Evolutionary conservation across 1,140 invertebrate species (phyloP).

Genomic region (Cephus cinctus): DNA sequence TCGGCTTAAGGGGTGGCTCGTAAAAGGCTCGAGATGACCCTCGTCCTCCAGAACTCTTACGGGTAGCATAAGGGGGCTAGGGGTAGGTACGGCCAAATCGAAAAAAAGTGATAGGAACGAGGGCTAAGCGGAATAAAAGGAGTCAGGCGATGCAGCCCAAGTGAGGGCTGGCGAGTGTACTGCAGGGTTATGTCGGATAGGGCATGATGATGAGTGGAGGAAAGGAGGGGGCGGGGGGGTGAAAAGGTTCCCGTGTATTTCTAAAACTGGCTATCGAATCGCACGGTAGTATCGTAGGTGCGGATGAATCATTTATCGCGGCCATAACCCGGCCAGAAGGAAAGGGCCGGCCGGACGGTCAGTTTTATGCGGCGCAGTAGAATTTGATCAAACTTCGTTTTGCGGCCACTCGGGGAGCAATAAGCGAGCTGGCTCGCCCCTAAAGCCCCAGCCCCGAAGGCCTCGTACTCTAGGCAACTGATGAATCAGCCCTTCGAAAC

Average conservation of each 20-base stretch:
- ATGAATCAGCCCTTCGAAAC: slow-evolving; percentile 30
- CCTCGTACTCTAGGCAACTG: slow-evolving; percentile 31
- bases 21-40: no score
- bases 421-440: slow-evolving; percentile 44
- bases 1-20: no score
- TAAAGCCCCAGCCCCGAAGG: slow-evolving; percentile 46
- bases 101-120: no score
- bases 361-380: slow-evolving; percentile 56
- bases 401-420: slow-evolving; percentile 57
- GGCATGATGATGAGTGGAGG: slow-evolving; percentile 1
- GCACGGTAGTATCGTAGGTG: slow-evolving; percentile 30
- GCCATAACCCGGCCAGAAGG: slow-evolving; percentile 28
- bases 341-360: slow-evolving; percentile 34
- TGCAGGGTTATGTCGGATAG: no score
- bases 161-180: no score
- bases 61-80: no score
- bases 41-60: no score
- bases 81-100: no score
- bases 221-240: not conserved
- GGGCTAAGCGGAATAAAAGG: no score
- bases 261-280: no score
- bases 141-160: no score
- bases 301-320: slow-evolving; percentile 57
- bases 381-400: slow-evolving; percentile 60
- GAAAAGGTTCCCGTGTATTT: no score